A percentile compares a stretch with the other conserved stretches of the same genome.
phyloP scores from a whole-genome alignment of 2,888 invertebrate genomes.

The Drepana falcataria region DNA sequence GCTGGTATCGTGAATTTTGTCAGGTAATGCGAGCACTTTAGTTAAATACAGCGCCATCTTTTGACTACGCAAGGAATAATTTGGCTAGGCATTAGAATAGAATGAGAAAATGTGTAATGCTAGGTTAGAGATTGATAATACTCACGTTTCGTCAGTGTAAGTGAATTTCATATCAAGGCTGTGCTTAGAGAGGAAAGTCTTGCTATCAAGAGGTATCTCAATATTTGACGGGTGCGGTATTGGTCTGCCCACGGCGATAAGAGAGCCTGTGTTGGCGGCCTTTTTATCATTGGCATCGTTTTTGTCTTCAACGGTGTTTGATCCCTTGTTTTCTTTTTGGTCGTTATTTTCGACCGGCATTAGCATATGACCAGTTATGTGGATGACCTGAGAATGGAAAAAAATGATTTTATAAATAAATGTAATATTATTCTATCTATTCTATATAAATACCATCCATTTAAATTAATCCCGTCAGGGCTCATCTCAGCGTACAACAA shows the following conservation, averaged over 20 bases:
- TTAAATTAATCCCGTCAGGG: too few relatives aligned
- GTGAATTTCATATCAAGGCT: slow-evolving; percentile 96
- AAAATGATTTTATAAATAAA: not conserved
- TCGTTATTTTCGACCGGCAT: slow-evolving; percentile 47
- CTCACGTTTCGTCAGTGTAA: slow-evolving; percentile 95
- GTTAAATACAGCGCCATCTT: slow-evolving; percentile 59
- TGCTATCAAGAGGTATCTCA: slow-evolving; percentile 91
- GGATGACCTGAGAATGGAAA: slow-evolving; percentile 85
- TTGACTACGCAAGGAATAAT: slow-evolving; percentile 15
- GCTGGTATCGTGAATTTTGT: slow-evolving; percentile 38
- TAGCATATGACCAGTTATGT: slow-evolving; percentile 89
- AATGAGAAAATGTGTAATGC: not conserved
- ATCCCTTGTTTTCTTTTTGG: slow-evolving; percentile 32
- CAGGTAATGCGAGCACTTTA: slow-evolving; percentile 40
- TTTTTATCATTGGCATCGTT: slow-evolving; percentile 40
- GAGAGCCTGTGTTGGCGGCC: slow-evolving; percentile 59
- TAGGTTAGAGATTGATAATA: slow-evolving; percentile 20
- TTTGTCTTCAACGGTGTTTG: slow-evolving; percentile 52
- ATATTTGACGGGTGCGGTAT: slow-evolving; percentile 95
- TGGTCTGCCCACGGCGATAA: slow-evolving; percentile 88
- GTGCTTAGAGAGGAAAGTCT: slow-evolving; percentile 95
- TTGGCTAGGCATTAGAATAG: not conserved
- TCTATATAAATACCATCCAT: too few relatives aligned
- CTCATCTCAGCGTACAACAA: too few relatives aligned
- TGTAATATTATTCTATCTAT: not conserved